Evolutionary conservation across 2,113 vertebrate species (phyloP).

Genomic region (Pomatostomus ruficeps): DNA sequence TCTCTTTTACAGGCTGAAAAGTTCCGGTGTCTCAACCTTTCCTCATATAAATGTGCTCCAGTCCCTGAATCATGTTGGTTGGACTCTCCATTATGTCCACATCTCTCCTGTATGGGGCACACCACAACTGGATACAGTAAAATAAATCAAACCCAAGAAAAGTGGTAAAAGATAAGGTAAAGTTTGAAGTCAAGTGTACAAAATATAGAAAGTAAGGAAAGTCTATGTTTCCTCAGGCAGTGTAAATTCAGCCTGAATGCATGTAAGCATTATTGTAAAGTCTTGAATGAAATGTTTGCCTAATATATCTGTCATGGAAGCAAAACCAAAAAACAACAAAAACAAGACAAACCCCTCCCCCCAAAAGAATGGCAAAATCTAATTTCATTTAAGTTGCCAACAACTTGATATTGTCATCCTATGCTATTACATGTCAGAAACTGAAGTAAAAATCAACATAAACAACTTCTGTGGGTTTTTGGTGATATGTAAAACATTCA

Average conservation of each 20-base stretch:
- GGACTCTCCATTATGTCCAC: not conserved
- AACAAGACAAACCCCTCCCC: accelerated
- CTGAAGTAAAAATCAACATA: not conserved
- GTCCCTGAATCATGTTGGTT: not conserved
- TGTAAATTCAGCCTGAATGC: not conserved
- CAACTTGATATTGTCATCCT: not conserved
- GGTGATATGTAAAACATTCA: not conserved
- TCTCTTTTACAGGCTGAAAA: not conserved
- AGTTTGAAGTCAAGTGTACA: not conserved
- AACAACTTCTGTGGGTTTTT: accelerated
- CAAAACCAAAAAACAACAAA: accelerated
- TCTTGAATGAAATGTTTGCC: not conserved
- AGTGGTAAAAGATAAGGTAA: not conserved
- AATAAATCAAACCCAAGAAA: not conserved
- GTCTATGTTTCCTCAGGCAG: not conserved
- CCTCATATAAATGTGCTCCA: not conserved
- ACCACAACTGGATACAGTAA: not conserved
- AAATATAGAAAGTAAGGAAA: not conserved
- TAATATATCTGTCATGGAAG: not conserved
- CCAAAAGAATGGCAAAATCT: not conserved
- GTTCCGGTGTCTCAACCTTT: not conserved
- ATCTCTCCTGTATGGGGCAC: not conserved
- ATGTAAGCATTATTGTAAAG: not conserved
- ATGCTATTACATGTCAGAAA: not conserved
- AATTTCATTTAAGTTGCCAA: not conserved